Evolutionary conservation across 2,113 vertebrate species (phyloP), one percentile per base, ranked within the genome.

Genomic region (Tyrannus savana): DNA sequence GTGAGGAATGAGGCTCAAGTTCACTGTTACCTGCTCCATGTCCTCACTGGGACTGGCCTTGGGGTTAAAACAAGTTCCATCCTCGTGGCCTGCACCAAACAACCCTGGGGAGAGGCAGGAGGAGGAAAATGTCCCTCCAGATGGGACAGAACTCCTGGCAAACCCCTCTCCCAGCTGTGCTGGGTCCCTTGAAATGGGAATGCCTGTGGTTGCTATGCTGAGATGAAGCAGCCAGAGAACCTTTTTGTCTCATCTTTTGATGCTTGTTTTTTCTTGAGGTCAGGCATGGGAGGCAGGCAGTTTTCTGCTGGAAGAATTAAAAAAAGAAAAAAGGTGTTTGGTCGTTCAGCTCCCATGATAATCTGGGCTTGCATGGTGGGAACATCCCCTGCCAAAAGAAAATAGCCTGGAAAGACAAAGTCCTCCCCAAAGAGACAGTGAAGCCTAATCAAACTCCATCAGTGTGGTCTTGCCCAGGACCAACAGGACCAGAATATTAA

Each of bases 401-500:
- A 78, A 87, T 15, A 53, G n/a, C 63, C 41, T 78, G 21, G 66
- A 87, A 94, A 94, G 87, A 92, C 69, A 87, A 53, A 79, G 75
- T 79, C 81, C 62, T 93, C 91, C 94, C 89, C 60, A 72, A 89
- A 93, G 73, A 82, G 58, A 9, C 62, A 53, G n/a, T 27, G 91
- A 95, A 90, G 73, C 71, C 77, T 91, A 60, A 89, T 86, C 94
- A 82, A 74, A 68, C 84, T 68, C 76, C 53, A 74, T 92, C 83
- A 81, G 64, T 14, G 73, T 75, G 42, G 83, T 21, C 76, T 71
- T 46, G 68, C 42, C 64, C 30, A 10, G 71, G 76, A 50, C 2
- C 4, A 77, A 59, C 83, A 75, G 88, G 47, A 89, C 22, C 73
- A 28, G 96, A 95, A 84, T 95, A 60, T 78, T 81, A 95, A 93